Base-by-base conservation (phyloP, 2,888 invertebrate genomes). In the Epirrita christyi region DNA sequence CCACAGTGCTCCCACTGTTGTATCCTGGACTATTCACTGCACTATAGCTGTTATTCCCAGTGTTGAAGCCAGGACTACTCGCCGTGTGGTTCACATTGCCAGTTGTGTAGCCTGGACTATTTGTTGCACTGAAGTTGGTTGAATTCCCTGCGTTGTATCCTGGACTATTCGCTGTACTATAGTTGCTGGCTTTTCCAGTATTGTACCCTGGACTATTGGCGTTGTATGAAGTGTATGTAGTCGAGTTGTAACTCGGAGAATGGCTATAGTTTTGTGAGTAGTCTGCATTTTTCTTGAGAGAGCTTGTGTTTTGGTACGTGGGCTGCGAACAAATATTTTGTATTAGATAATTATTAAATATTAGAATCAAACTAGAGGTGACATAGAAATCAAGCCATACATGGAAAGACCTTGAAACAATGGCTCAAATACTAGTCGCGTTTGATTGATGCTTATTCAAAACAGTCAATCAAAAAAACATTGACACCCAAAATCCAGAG, bases 231-330 rank as follows among this genome's bases (percentile, higher is more conserved):
- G 55, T 53, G 45, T 53, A 59, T 2, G 55, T 57, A 42, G 46
- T 48, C 9, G 71, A 70, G 47, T 68, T 73, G 67, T 82, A 80
- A 28, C 75, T 76, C 0, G 82, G 78, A 15, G 77, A 73, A 54
- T 83, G 80, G 65, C 67, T 71, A 58, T 83, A 83, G 59, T 69
- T 78, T 8, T 65, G 67, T 72, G 74, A 29, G 66, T 67, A 50
- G 72, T 81, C 69, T 68, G 68, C 83, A 41, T 89, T 86, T 71
- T 93, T 93, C 67, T 93, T 88, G 53, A 88, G 68, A 1, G 83
- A 73, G 42, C 81, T 79, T 48, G 90, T 88, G 79, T 94, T 94
- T 73, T 94, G 94, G 77, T 95, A 95, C 15, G 95, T 94, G 7
- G 95, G 95, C 95, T 95, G 91, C 49, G 84, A 88, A 73, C 77